Percentiles rank a stretch among this genome's conserved stretches.
phyloP scores from a whole-genome alignment of 2,888 invertebrate species.

The Dasypolia templi region DNA sequence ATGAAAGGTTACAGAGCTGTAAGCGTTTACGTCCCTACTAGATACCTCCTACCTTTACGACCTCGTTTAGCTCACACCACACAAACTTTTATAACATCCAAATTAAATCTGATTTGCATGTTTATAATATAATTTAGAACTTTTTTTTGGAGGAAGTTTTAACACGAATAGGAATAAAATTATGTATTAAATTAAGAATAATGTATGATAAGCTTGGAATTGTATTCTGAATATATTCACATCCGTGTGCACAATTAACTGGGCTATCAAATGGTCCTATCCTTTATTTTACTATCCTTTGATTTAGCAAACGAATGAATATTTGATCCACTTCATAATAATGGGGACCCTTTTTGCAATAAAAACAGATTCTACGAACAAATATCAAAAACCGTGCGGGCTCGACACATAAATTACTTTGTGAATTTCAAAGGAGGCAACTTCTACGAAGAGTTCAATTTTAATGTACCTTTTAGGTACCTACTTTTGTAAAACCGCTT shows the following conservation, averaged over 20 bases:
- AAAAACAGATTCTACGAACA: conserved; percentile 18
- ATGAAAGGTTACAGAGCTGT: conserved; percentile 52
- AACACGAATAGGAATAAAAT: conserved; percentile 16
- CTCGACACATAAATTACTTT: conserved; percentile 26
- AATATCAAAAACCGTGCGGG: conserved; percentile 11
- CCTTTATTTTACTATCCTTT: conserved; percentile 6
- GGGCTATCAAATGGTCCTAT: neutral
- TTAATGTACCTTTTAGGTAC: neutral
- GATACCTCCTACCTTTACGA: conserved; percentile 14
- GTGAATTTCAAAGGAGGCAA: neutral
- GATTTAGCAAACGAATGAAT: conserved; percentile 11
- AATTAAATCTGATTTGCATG: conserved; percentile 50
- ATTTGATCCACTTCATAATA: conserved; percentile 4
- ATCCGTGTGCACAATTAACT: neutral
- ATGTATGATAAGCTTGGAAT: conserved; percentile 27
- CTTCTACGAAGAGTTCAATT: neutral
- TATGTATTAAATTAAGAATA: conserved; percentile 35
- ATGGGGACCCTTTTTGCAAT: neutral
- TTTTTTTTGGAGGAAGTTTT: conserved; percentile 17
- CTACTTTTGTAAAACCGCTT: neutral
- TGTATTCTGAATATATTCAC: conserved; percentile 8
- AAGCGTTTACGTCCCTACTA: conserved; percentile 38
- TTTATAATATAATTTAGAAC: conserved; percentile 34
- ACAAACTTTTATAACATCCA: conserved; percentile 43
- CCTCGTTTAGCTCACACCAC: conserved; percentile 22